Conservation (phyloP, 2,888 invertebrate species). For the Stictocephala bisonia region DNA sequence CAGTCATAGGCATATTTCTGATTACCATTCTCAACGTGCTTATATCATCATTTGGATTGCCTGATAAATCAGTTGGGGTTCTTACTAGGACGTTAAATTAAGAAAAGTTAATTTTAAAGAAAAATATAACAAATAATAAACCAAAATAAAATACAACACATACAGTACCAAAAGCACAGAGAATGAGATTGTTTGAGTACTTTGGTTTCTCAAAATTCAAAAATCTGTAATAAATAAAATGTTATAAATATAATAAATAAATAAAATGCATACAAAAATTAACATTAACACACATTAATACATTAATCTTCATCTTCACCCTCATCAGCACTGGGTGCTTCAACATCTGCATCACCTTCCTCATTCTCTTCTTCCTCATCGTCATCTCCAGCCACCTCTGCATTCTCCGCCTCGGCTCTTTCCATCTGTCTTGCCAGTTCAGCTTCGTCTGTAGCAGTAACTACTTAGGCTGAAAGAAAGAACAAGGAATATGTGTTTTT, state of each 20-base stretch:
- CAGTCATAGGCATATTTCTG: slow-evolving; percentile 84
- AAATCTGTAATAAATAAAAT: no score
- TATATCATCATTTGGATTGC: slow-evolving; percentile 88
- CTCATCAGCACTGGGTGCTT: slow-evolving; percentile 54
- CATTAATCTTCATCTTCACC: slow-evolving; percentile 50
- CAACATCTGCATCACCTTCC: slow-evolving; percentile 62
- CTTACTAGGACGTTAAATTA: no score
- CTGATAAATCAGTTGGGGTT: slow-evolving; percentile 62
- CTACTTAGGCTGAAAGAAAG: slow-evolving; percentile 94
- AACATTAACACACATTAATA: no score
- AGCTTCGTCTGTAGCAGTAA: slow-evolving; percentile 97
- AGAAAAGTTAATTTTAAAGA: no score
- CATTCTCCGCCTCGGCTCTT: slow-evolving; percentile 92
- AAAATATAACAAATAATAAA: no score
- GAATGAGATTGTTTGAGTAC: no score
- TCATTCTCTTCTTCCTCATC: slow-evolving; percentile 80
- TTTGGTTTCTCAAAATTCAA: no score
- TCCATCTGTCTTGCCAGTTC: slow-evolving; percentile 95
- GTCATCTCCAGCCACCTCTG: slow-evolving; percentile 92
- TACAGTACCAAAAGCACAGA: no score
- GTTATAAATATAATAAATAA: no score
- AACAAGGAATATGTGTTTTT: no score
- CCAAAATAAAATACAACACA: no score
- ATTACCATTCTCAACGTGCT: slow-evolving; percentile 90
- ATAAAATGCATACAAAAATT: no score